These are phyloP conservation scores for Lissonota sp. DNA, from an alignment of 2,888 invertebrate genomes.

Conservation along the genomic window DNA sequence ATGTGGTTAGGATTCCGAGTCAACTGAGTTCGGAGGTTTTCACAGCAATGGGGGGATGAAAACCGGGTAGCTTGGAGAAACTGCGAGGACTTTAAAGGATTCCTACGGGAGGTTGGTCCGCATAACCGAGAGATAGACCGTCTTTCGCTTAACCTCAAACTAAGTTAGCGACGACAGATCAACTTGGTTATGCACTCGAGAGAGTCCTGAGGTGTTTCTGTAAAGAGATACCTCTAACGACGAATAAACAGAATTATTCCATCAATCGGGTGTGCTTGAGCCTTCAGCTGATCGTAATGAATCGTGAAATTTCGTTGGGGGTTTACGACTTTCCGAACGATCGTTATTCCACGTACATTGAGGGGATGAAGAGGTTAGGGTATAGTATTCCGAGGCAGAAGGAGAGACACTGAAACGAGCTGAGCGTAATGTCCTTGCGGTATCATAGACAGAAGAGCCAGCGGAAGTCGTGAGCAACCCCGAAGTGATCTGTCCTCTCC, in stretches of 20 bases:
- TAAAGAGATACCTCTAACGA: too few species aligned
- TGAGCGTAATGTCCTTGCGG: constrained; percentile 57
- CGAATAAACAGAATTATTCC: too few species aligned
- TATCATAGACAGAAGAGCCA: constrained; percentile 53
- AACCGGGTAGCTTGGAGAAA: constrained; percentile 39
- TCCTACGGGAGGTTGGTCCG: constrained; percentile 61
- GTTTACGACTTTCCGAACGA: neutral
- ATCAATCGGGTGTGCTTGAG: too few species aligned
- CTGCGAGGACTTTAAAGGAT: constrained; percentile 51
- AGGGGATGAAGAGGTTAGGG: constrained; percentile 52
- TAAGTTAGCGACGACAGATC: constrained; percentile 81
- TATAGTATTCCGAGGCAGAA: constrained; percentile 61
- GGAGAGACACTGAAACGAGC: constrained; percentile 39
- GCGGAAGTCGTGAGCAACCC: constrained; percentile 64
- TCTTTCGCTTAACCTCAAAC: constrained; percentile 72
- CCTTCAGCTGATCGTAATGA: neutral
- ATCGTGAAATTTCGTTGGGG: neutral
- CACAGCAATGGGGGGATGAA: constrained; percentile 31
- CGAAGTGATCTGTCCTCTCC: constrained; percentile 40
- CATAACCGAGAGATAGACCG: constrained; percentile 11
- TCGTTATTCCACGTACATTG: neutral
- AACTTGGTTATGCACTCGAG: constrained; percentile 68
- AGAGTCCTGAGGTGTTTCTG: too few species aligned
- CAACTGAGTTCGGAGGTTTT: constrained; percentile 16
- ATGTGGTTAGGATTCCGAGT: constrained; percentile 41